Evolutionary conservation across 2,113 vertebrate species (phyloP).

Genomic region (Corythoichthys intestinalis): DNA sequence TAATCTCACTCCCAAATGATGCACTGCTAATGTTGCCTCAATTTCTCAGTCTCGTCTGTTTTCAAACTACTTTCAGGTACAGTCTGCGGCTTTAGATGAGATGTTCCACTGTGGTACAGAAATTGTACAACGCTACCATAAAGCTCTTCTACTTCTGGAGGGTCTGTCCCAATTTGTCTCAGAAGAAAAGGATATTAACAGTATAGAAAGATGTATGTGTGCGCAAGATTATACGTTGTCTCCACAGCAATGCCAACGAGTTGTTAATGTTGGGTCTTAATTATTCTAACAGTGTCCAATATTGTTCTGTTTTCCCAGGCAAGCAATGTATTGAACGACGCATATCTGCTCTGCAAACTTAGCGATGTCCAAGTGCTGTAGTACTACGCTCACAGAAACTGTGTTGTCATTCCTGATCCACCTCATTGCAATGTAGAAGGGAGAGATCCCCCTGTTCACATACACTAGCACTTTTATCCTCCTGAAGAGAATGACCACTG

Average conservation of each 20-base stretch:
- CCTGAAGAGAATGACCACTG: slow-evolving; percentile 51
- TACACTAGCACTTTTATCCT: slow-evolving; percentile 57
- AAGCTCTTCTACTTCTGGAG: slow-evolving; percentile 89
- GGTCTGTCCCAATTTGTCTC: slow-evolving; percentile 82
- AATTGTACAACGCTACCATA: slow-evolving; percentile 85
- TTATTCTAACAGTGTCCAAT: not conserved
- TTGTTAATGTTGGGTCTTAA: not conserved
- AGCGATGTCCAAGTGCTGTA: slow-evolving; percentile 66
- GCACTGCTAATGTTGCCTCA: not conserved
- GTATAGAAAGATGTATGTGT: slow-evolving; percentile 81
- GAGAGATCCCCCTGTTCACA: slow-evolving; percentile 21
- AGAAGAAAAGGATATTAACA: slow-evolving; percentile 80
- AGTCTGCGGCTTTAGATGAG: slow-evolving; percentile 88
- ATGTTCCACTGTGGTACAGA: slow-evolving; percentile 86
- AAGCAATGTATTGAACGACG: slow-evolving; percentile 89
- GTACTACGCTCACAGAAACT: slow-evolving; percentile 6
- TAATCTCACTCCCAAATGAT: slow-evolving; percentile 47
- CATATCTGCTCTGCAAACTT: slow-evolving; percentile 81
- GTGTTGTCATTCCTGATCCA: slow-evolving; percentile 27
- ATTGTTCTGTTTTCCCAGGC: slow-evolving; percentile 65
- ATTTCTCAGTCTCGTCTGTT: slow-evolving; percentile 8
- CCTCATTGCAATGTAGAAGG: slow-evolving; percentile 9
- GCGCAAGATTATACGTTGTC: not conserved
- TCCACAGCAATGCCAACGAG: not conserved
- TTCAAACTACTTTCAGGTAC: slow-evolving; percentile 71